A percentile compares a stretch with the other conserved stretches of the same genome.
phyloP scores from a whole-genome alignment of 1,140 invertebrate species.

The Drosophila bifasciata region DNA sequence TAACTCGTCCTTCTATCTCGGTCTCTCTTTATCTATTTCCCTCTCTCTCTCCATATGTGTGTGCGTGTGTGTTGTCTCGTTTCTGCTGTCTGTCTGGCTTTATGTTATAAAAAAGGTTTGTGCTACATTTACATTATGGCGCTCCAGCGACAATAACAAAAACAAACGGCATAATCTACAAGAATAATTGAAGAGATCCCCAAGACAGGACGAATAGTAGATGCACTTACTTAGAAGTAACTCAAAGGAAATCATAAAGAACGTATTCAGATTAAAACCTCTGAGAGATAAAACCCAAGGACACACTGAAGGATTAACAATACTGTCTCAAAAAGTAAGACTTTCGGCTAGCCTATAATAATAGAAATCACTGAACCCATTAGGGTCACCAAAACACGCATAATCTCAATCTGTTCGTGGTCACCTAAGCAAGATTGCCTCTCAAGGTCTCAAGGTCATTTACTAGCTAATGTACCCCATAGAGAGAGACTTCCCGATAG shows the following conservation, averaged over 20 bases:
- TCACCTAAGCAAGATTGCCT: not conserved
- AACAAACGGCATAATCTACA: conserved; percentile 77
- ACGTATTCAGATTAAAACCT: too few species aligned
- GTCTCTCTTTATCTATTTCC: not conserved
- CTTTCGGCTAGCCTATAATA: too few species aligned
- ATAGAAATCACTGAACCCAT: too few species aligned
- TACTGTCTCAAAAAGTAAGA: too few species aligned
- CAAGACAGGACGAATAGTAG: conserved; percentile 7
- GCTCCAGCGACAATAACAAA: conserved; percentile 71
- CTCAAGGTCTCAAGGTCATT: not conserved
- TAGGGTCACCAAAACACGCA: too few species aligned
- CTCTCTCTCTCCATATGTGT: conserved; percentile 1
- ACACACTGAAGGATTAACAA: too few species aligned
- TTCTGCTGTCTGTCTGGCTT: conserved; percentile 39
- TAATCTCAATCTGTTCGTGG: too few species aligned
- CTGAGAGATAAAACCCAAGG: too few species aligned
- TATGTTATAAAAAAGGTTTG: conserved; percentile 78
- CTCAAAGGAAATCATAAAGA: too few species aligned
- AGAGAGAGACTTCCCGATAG: not conserved
- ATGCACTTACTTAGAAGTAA: conserved; percentile 24
- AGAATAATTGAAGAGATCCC: conserved; percentile 37
- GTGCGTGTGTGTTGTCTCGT: conserved; percentile 23
- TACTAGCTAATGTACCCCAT: conserved; percentile 1
- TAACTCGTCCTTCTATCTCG: conserved; percentile 56
- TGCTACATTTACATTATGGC: conserved; percentile 82